Evolutionary conservation across 2,888 invertebrate species (phyloP).

Genomic region (Stratiomys singularior): DNA sequence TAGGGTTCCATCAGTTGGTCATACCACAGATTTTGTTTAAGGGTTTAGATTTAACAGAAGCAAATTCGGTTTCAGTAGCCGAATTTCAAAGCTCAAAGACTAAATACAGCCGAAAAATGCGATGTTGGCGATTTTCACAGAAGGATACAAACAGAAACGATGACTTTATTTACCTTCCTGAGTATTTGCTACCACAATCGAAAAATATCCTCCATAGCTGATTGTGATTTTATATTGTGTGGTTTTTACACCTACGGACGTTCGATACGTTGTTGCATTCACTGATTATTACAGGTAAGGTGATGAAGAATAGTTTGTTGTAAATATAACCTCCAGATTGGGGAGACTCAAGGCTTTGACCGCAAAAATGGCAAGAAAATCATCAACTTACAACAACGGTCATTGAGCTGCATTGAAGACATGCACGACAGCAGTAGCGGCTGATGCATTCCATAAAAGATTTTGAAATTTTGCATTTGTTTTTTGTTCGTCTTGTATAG

Average conservation of each 20-base stretch:
- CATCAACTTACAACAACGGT: not conserved
- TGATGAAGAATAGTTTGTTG: not conserved
- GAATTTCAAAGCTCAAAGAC: no score
- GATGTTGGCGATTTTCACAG: no score
- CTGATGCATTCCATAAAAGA: not conserved
- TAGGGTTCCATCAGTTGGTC: no score
- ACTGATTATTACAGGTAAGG: not conserved
- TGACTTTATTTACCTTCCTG: constrained; percentile 8
- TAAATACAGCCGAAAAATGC: no score
- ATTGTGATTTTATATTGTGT: constrained; percentile 5
- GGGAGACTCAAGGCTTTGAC: constrained; percentile 21
- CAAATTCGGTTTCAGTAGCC: no score
- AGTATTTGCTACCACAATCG: not conserved
- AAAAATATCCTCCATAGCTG: not conserved
- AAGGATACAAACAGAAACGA: not conserved
- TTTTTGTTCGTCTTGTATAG: no score
- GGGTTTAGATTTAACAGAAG: no score
- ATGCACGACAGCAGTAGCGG: not conserved
- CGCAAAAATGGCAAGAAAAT: constrained; percentile 1
- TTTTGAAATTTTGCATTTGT: not conserved
- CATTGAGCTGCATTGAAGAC: not conserved
- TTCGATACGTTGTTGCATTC: not conserved
- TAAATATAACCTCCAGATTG: not conserved
- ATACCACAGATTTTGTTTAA: no score
- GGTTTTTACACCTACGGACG: not conserved